Evolutionary conservation across 2,113 vertebrate species (phyloP), one percentile per base, ranked within the genome.

Genomic region (Eolophus roseicapilla): DNA sequence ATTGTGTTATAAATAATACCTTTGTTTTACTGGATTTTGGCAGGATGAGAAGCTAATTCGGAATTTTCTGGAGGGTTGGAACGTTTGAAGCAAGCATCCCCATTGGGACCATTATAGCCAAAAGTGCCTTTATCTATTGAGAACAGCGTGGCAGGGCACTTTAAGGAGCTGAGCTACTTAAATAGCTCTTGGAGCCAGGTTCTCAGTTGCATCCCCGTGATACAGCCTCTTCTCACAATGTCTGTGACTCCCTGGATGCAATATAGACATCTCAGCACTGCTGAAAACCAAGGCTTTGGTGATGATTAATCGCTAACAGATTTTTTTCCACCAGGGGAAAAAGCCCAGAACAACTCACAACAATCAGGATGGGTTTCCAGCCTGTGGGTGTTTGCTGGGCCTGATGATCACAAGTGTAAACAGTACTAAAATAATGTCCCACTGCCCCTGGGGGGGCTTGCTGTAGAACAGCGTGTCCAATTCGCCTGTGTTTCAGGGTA

Each of bases 401-500:
- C 97, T 93, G 97, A 93, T 93, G 96, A 97, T 96, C 88, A 75
- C 50, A 95, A 90, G 92, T 94, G 95, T 96, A 98, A 98, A 98
- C 97, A 97, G 96, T 96, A 95, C 96, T 94, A 95, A 98, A 98
- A 97, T 97, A 95, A 97, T 95, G 96, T 97, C 97, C 97, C 46
- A 8, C 87, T 68, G 83, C 92, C 90, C 95, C 94, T 83, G 5
- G 8, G 83, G 83, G 86, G 80, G 93, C 35, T 78, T 91, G 95
- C 85, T 86, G 7, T 27, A 78, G 86, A 88, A 90, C 92, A 81
- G 74, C 31, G 57, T 1, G 44, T 77, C 67, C 28, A 19, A 82
- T 43, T 60, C 3, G 12, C 50, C 80, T 80, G 95, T 75, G 86
- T 91, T 67, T 63, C n/a, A 88, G 97, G 92, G 97, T 76, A 96